phyloP scores from a whole-genome alignment of 2,797 vertebrate genomes.

The Melanotaenia parkinsoni region DNA sequence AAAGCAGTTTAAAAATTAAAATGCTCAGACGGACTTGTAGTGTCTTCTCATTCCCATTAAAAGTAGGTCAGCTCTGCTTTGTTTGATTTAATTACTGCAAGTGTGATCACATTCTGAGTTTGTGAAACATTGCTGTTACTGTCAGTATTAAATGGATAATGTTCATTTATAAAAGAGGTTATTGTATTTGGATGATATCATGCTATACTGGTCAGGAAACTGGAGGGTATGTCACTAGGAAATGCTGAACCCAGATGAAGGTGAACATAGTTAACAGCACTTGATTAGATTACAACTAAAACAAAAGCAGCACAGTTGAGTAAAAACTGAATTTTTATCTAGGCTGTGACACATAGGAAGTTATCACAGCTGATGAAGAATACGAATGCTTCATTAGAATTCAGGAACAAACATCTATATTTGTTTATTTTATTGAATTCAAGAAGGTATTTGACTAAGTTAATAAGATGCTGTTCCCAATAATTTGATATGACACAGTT shows the following conservation, averaged over 20 bases:
- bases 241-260: not conserved
- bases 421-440: not conserved
- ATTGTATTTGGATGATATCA: not conserved
- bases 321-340: not conserved
- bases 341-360: not conserved
- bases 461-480: not conserved
- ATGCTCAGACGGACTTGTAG: not conserved
- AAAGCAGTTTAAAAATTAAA: not conserved
- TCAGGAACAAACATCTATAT: not conserved
- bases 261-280: not conserved
- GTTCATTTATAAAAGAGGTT: not conserved
- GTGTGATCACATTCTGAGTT: not conserved
- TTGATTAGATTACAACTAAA: not conserved
- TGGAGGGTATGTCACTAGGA: not conserved
- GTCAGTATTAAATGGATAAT: not conserved
- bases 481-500: not conserved
- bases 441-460: not conserved
- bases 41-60: not conserved
- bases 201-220: not conserved
- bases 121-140: not conserved
- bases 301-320: not conserved
- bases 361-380: not conserved
- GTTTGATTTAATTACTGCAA: not conserved
- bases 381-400: not conserved
- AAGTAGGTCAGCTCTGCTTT: slow-evolving; percentile 1